Conservation (phyloP, 2,888 invertebrate genomes). For the Patella caerulea region DNA sequence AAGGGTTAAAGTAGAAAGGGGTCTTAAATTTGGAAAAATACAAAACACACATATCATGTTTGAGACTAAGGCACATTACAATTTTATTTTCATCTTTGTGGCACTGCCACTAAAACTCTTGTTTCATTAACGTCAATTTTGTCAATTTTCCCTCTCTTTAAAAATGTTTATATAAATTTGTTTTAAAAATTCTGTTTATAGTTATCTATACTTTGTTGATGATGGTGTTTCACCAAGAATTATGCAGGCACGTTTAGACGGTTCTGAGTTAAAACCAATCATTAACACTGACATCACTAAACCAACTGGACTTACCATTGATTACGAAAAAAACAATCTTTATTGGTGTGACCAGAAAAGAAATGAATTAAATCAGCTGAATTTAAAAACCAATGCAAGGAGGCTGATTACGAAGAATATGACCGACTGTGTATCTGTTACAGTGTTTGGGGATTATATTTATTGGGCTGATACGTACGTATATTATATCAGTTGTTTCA, state of each 20-base stretch:
- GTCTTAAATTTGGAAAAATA: too few relatives aligned
- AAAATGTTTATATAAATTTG: too few relatives aligned
- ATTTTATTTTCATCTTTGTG: too few relatives aligned
- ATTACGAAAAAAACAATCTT: slow-evolving; percentile 79
- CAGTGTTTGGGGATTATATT: slow-evolving; percentile 77
- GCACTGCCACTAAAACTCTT: too few relatives aligned
- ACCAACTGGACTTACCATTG: slow-evolving; percentile 88
- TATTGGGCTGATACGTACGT: slow-evolving; percentile 87
- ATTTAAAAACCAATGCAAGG: slow-evolving; percentile 35
- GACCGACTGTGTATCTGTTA: slow-evolving; percentile 75
- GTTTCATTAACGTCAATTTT: too few relatives aligned
- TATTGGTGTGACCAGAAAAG: slow-evolving; percentile 86
- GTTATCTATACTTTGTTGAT: slow-evolving; percentile 79
- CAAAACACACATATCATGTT: too few relatives aligned
- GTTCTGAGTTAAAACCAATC: slow-evolving; percentile 78
- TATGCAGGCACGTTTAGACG: slow-evolving; percentile 85
- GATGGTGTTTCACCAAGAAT: slow-evolving; percentile 84
- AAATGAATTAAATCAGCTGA: slow-evolving; percentile 75
- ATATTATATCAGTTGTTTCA: neutral
- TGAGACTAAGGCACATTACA: too few relatives aligned
- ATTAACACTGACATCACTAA: slow-evolving; percentile 37
- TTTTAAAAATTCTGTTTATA: too few relatives aligned
- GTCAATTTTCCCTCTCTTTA: too few relatives aligned
- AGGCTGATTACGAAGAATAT: slow-evolving; percentile 34
- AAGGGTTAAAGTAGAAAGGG: too few relatives aligned